Conservation (phyloP, 2,888 invertebrate genomes). For the Agrotis puta region DNA sequence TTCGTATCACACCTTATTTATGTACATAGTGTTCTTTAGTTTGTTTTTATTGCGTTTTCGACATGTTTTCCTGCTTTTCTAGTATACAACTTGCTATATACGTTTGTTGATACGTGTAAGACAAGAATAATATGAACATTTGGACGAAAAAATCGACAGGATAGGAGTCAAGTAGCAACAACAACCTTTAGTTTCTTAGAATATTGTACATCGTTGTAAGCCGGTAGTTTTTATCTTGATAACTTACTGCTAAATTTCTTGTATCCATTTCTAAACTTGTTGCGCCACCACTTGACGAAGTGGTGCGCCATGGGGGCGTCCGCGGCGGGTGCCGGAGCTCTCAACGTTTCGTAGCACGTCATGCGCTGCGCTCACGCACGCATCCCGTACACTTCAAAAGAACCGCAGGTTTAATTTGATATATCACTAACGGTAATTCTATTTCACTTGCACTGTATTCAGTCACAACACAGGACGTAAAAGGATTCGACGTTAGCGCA, state of each 20-base stretch:
- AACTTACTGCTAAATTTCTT: constrained; percentile 93
- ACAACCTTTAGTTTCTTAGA: constrained; percentile 16
- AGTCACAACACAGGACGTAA: constrained; percentile 81
- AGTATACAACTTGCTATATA: neutral
- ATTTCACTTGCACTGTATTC: constrained; percentile 81
- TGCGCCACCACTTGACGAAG: constrained; percentile 95
- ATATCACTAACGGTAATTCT: constrained; percentile 76
- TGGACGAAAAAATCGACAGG: neutral
- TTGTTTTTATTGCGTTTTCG: constrained; percentile 15
- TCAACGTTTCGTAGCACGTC: constrained; percentile 91
- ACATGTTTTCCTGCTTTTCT: constrained; percentile 18
- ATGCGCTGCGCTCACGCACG: constrained; percentile 91
- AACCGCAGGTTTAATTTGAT: constrained; percentile 84
- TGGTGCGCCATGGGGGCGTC: constrained; percentile 94
- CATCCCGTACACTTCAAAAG: constrained; percentile 90
- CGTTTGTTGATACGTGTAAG: neutral
- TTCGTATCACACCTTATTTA: constrained; percentile 24
- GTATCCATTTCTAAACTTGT: constrained; percentile 94
- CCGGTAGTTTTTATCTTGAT: constrained; percentile 25
- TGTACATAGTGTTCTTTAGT: constrained; percentile 19
- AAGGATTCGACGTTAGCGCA: constrained; percentile 76
- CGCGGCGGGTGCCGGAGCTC: constrained; percentile 90
- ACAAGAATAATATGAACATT: constrained; percentile 12
- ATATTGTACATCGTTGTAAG: neutral
- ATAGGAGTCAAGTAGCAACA: constrained; percentile 4